Evolutionary conservation across 2,888 invertebrate species (phyloP), one percentile per base, ranked within the genome.

Genomic region (Pandemis heparana): DNA sequence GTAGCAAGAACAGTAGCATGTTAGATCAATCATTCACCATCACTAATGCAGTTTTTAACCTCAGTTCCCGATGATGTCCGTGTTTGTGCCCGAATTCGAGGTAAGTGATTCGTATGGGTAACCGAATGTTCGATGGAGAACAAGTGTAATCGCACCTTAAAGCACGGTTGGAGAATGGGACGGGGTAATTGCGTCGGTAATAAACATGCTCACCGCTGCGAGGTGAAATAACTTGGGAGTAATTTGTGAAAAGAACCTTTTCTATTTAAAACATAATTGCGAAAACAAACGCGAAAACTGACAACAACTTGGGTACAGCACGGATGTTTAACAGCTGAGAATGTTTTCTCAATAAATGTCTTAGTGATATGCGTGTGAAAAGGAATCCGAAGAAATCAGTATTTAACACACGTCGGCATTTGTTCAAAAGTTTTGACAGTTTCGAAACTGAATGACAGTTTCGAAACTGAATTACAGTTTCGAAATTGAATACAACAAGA

Each of bases 161-260:
- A 38, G 66, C 16, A 14, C 39, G 14, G 12, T 10, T 6, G 53
- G 53, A 41, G 16, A 9, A 51, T 32, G 38, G 65, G 65, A 65
- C 51, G 41, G 41, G n/a, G 66, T 67, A 67, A 67, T 67, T 67
- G 41, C 66, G 53, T 5, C 18, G 38, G 66, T 38, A 18, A 51
- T 67, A 67, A 67, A 67, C 66, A 67, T 56, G 56, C 56, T 41
- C 48, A 48, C 64, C 48, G 12, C 66, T 67, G 53, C 14, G 51
- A 65, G 51, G 56, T 56, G 66, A 56, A 67, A 67, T 67, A 56
- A 67, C 66, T 67, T 41, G 6, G 56, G 53, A 67, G 66, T 67
- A 39, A 67, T 53, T 65, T 65, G 56, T 23, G 38, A 53, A 53
- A 53, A 51, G 18, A 53, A 39, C 38, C 65, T 39, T 65, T 16